A percentile compares a stretch with the other conserved stretches of the same genome.
These are phyloP conservation scores for Macquaria ambigua DNA, from an alignment of 2,113 vertebrate species.

Conservation along the genomic window DNA sequence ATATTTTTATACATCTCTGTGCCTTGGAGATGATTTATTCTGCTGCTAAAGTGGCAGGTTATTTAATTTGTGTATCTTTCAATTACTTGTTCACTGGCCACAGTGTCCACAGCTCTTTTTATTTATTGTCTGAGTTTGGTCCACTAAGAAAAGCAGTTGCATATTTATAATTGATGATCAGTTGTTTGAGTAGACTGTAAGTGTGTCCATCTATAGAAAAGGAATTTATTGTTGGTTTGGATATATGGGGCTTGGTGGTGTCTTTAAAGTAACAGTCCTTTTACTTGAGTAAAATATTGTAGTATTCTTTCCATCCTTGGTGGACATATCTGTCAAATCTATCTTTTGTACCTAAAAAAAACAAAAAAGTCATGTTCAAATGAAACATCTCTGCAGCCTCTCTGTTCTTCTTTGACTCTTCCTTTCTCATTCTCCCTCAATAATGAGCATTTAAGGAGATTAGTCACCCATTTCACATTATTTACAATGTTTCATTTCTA, in stretches of 20 bases:
- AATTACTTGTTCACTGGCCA: no score
- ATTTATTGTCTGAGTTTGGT: background rate
- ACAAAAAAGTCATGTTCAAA: background rate
- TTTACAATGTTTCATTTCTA: background rate
- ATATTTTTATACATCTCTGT: background rate
- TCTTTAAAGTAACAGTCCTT: background rate
- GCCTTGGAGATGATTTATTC: no score
- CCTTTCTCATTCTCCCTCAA: background rate
- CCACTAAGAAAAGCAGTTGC: background rate
- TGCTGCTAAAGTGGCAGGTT: no score
- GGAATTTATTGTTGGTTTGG: background rate
- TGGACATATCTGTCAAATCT: background rate
- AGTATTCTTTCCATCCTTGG: background rate
- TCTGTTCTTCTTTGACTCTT: background rate
- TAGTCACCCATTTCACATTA: conserved; percentile 17
- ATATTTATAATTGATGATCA: background rate
- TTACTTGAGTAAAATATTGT: background rate
- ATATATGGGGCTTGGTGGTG: background rate
- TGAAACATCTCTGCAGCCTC: background rate
- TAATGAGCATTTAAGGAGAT: conserved; percentile 2
- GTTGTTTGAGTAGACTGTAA: background rate
- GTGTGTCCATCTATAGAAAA: background rate
- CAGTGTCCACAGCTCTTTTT: background rate
- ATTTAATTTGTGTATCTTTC: background rate
- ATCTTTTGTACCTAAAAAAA: background rate